Conservation (phyloP, 2,797 vertebrate genomes). For the Miichthys miiuy region DNA sequence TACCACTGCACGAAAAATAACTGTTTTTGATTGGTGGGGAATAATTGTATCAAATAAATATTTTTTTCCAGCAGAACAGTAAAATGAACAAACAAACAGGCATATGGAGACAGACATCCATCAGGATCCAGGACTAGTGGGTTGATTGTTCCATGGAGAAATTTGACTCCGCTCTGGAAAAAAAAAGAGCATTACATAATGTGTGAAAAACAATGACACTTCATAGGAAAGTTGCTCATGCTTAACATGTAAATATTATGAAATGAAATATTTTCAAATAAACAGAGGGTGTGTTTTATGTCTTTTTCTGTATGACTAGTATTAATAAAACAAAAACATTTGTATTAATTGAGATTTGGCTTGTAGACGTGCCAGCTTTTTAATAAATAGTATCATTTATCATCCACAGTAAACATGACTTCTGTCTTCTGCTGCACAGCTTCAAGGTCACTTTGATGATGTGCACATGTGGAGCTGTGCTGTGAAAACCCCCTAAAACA, state of each 20-base stretch:
- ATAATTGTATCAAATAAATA: not conserved
- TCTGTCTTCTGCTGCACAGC: constrained; percentile 3
- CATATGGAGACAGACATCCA: not conserved
- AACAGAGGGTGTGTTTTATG: not conserved
- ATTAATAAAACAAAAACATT: not conserved
- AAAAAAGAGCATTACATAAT: not conserved
- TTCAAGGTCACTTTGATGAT: constrained; percentile 68
- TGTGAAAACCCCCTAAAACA: constrained; percentile 57
- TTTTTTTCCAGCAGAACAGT: constrained; percentile 17
- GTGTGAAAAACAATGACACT: not conserved
- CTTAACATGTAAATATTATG: not conserved
- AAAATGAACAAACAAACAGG: not conserved
- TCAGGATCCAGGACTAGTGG: constrained; percentile 8
- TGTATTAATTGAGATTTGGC: not conserved
- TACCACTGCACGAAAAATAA: constrained; percentile 11
- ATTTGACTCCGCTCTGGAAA: constrained; percentile 74
- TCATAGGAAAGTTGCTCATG: not conserved
- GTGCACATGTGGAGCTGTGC: constrained; percentile 4
- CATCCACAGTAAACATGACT: constrained; percentile 34
- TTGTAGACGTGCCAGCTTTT: not conserved
- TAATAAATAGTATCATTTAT: constrained; percentile 15
- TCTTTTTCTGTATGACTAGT: not conserved
- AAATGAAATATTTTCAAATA: not conserved
- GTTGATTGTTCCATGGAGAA: constrained; percentile 73
- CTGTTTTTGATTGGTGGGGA: not conserved